These are phyloP conservation scores for zebrafish (Danio rerio) DNA, from an alignment of 2,113 vertebrate genomes.

Conservation along the genomic window GRCz12tu NC_133176.1:19209001-19209500, in stretches of 20 bases:
- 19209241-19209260: constrained; percentile 66
- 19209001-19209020: constrained; percentile 40
- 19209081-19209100: constrained; percentile 6
- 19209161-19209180: constrained; percentile 15
- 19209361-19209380: constrained; percentile 1
- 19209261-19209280: constrained; percentile 76
- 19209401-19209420: constrained; percentile 32
- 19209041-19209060: neutral
- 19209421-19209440: constrained; percentile 18
- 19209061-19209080: constrained; percentile 49
- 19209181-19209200: constrained; percentile 7
- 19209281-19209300: constrained; percentile 62
- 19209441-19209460: constrained; percentile 9
- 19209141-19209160: constrained; percentile 41
- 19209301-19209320: constrained; percentile 45
- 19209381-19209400: constrained; percentile 7
- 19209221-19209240: neutral
- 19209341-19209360: constrained; percentile 12
- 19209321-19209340: constrained; percentile 33
- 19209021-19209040: constrained; percentile 5
- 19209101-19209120: neutral
- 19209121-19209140: constrained; percentile 10
- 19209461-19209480: constrained; percentile 5
- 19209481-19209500: constrained; percentile 11
- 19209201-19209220: constrained; percentile 28